A percentile compares a stretch with the other conserved stretches of the same genome.
These are phyloP conservation scores for Gastrophryne carolinensis DNA, from an alignment of 2,797 vertebrate genomes.

Conservation along the genomic window DNA sequence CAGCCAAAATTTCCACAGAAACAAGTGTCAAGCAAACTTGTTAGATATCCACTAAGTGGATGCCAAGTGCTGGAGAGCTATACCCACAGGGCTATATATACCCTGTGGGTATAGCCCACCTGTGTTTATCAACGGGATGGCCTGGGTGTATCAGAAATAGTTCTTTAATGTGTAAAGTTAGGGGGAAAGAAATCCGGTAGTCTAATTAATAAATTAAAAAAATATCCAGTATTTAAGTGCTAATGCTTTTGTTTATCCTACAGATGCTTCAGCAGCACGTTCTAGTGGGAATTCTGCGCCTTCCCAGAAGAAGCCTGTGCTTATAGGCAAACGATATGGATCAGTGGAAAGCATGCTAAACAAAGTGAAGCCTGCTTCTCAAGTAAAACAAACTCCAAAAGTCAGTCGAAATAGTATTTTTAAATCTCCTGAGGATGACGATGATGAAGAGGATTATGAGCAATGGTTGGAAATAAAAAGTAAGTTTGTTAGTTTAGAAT, in stretches of 20 bases:
- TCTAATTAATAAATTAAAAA: too few species aligned
- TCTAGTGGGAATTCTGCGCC: conserved; percentile 38
- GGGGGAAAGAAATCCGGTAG: too few species aligned
- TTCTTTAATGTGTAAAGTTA: too few species aligned
- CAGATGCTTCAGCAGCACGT: conserved; percentile 58
- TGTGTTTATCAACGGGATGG: too few species aligned
- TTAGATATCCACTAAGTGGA: too few species aligned
- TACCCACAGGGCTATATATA: too few species aligned
- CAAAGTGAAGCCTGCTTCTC: conserved; percentile 84
- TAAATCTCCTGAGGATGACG: conserved; percentile 85
- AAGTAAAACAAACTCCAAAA: conserved; percentile 79
- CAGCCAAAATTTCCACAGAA: too few species aligned
- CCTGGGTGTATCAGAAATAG: too few species aligned
- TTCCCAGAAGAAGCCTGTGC: conserved; percentile 71
- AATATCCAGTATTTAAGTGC: too few species aligned
- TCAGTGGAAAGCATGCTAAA: conserved; percentile 81
- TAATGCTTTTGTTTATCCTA: not conserved
- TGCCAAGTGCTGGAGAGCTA: too few species aligned
- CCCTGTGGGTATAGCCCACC: too few species aligned
- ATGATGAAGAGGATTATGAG: conserved; percentile 77
- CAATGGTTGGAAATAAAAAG: conserved; percentile 93
- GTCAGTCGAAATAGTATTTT: conserved; percentile 85
- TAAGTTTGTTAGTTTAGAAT: conserved; percentile 70
- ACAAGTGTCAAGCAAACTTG: too few species aligned
- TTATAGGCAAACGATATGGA: conserved; percentile 80